A percentile compares a stretch with the other conserved stretches of the same genome.
Conservation (phyloP, 2,797 vertebrate species). For the Pangasius macronema region DNA sequence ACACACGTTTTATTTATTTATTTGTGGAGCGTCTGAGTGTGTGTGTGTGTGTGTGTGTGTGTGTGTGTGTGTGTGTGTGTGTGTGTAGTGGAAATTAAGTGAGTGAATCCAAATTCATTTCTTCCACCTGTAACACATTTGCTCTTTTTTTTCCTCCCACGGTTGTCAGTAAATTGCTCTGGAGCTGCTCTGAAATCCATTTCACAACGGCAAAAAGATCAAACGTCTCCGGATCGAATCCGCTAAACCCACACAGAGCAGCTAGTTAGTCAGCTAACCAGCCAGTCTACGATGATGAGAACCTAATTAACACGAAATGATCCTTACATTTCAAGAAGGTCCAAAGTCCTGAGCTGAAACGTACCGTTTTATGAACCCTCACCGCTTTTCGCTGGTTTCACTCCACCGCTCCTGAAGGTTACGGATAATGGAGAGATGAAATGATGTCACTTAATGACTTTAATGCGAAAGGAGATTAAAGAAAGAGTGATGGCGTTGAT, state of each 20-base stretch:
- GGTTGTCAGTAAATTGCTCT: background rate
- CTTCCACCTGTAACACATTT: background rate
- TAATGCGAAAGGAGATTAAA: background rate
- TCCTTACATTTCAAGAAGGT: background rate
- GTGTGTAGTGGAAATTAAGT: background rate
- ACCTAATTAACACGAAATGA: background rate
- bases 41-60: no score
- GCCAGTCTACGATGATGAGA: background rate
- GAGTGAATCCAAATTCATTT: background rate
- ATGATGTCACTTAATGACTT: background rate
- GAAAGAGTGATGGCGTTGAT: background rate
- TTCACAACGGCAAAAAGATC: background rate
- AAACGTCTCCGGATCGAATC: background rate
- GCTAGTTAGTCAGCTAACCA: conserved; percentile 6
- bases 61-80: no score
- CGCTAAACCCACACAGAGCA: background rate
- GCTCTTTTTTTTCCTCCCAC: no score
- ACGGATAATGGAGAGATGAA: conserved; percentile 7
- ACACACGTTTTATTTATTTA: background rate
- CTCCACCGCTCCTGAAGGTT: background rate
- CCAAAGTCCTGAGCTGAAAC: background rate
- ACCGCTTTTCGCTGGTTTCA: background rate
- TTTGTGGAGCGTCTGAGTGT: background rate
- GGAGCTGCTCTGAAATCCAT: background rate
- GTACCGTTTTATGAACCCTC: conserved; percentile 5